Percentiles rank a stretch among this genome's conserved stretches.
These are phyloP conservation scores for Rhabdomys dilectus DNA, from an alignment of 2,113 vertebrate genomes.

Conservation along the genomic window DNA sequence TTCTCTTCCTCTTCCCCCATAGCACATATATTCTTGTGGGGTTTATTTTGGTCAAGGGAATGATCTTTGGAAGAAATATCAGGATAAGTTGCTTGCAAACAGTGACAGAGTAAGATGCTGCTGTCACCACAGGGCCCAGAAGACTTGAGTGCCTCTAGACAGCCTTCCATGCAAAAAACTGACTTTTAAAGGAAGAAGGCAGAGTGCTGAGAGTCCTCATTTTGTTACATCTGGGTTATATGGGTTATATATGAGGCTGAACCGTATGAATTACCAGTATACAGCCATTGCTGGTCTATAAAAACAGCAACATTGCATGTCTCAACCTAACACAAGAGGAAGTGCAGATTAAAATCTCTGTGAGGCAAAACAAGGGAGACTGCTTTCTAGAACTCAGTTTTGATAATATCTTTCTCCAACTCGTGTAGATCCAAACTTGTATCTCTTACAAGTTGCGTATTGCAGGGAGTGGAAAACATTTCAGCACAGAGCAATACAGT, in stretches of 20 bases:
- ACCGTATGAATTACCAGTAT: not conserved
- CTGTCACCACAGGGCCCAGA: not conserved
- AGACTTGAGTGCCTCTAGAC: not conserved
- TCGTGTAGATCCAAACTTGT: constrained; percentile 78
- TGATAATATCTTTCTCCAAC: constrained; percentile 77
- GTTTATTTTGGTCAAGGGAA: constrained; percentile 40
- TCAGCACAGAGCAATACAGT: constrained; percentile 85
- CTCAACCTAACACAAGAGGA: not conserved
- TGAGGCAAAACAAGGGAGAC: constrained; percentile 67
- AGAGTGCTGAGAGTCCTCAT: constrained; percentile 41
- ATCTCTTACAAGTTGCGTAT: constrained; percentile 81
- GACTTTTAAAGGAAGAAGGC: not conserved
- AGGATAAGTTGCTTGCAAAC: constrained; percentile 14
- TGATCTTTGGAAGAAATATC: constrained; percentile 31
- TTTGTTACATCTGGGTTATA: not conserved
- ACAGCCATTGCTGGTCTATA: not conserved
- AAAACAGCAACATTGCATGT: not conserved
- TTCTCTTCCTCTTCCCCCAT: not conserved
- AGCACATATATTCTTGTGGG: constrained; percentile 39
- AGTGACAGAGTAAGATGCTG: not conserved
- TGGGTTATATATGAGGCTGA: not conserved
- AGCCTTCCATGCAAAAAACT: not conserved
- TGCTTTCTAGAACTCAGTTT: constrained; percentile 53
- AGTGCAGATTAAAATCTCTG: not conserved
- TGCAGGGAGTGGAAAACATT: constrained; percentile 82